Percentiles rank a stretch among this genome's conserved stretches.
Conservation (phyloP, 2,113 vertebrate species). For the Varanus salvator region DNA sequence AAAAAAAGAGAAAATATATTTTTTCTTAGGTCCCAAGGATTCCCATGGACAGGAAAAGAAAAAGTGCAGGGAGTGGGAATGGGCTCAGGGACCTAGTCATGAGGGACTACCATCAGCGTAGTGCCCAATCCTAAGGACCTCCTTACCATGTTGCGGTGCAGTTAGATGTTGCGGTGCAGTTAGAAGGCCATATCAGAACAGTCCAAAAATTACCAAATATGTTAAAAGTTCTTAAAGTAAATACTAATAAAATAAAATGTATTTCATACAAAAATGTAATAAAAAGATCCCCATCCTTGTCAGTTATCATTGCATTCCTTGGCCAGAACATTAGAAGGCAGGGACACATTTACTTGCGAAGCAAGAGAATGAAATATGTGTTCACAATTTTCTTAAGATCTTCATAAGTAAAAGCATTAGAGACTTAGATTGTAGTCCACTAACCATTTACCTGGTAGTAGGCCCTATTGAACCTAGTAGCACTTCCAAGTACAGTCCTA, state of each 20-base stretch:
- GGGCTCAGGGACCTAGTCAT: too few species aligned
- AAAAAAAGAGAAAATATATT: neutral
- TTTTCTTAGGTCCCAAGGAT: neutral
- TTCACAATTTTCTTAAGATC: too few species aligned
- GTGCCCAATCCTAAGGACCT: neutral
- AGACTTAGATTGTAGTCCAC: too few species aligned
- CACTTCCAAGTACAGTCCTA: too few species aligned
- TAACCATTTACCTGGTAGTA: too few species aligned
- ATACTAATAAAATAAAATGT: neutral
- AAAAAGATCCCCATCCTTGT: neutral
- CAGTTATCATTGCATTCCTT: neutral
- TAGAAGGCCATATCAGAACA: neutral
- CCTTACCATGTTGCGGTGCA: neutral
- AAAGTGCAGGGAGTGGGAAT: neutral
- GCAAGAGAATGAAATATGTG: neutral
- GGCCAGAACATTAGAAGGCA: neutral
- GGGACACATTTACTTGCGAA: neutral
- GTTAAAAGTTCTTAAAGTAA: too few species aligned
- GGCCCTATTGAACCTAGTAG: too few species aligned
- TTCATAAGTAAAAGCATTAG: too few species aligned
- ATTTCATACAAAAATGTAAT: neutral
- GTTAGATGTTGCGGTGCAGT: neutral
- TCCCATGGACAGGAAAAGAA: neutral
- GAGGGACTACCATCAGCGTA: neutral
- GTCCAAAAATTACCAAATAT: too few species aligned